Evolutionary conservation across 1,140 invertebrate species (phyloP).

Genomic region (Drosophila sp.): DNA sequence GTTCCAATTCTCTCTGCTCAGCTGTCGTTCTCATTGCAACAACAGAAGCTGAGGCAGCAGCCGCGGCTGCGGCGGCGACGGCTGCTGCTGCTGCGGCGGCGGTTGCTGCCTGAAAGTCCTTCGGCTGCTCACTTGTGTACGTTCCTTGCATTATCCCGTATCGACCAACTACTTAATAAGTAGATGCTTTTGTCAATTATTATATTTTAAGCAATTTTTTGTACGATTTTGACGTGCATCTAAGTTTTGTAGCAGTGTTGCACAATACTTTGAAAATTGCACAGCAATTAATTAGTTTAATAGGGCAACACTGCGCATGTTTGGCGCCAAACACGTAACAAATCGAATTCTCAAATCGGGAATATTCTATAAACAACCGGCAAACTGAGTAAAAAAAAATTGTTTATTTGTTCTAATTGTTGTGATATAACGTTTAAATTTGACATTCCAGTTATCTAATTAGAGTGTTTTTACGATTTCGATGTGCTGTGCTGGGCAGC

Average conservation of each 20-base stretch:
- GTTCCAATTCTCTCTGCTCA: constrained; percentile 43
- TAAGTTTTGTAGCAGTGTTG: constrained; percentile 29
- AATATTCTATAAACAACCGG: background rate
- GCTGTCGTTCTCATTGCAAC: constrained; percentile 23
- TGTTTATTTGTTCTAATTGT: no score
- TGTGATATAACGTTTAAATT: no score
- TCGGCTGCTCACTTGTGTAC: constrained; percentile 42
- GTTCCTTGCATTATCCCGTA: constrained; percentile 37
- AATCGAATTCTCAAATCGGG: constrained; percentile 23
- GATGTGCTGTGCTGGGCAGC: no score
- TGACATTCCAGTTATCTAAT: no score
- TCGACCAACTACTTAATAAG: constrained; percentile 12
- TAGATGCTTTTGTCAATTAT: constrained; percentile 34
- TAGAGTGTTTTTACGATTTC: no score
- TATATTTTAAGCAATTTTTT: constrained; percentile 16
- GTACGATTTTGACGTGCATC: constrained; percentile 32
- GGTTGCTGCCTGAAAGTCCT: constrained; percentile 70
- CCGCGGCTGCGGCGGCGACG: constrained; percentile 51
- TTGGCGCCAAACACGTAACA: constrained; percentile 28
- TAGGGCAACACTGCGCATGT: constrained; percentile 22
- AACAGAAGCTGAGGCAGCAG: constrained; percentile 43
- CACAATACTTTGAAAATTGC: background rate
- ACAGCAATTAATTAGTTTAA: background rate
- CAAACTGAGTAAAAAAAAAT: no score
- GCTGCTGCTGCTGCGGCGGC: constrained; percentile 68